These are phyloP conservation scores for Liparis tanakae DNA, from an alignment of 2,797 vertebrate genomes.

Conservation along the genomic window DNA sequence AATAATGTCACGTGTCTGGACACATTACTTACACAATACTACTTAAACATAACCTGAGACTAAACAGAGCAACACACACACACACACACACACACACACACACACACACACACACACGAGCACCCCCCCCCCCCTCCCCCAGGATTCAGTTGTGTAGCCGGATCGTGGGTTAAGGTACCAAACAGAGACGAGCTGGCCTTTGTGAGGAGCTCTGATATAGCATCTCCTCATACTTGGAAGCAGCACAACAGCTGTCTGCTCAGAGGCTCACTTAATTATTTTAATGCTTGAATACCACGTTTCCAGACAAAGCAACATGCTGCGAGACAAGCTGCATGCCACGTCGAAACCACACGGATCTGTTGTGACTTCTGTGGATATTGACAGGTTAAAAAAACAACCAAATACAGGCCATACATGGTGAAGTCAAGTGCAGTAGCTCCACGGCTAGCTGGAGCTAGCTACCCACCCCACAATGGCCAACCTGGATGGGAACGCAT, in stretches of 20 bases:
- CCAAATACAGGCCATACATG: conserved; percentile 51
- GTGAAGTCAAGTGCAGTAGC: conserved; percentile 72
- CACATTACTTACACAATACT: no score
- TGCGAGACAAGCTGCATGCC: background rate
- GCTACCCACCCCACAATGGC: conserved; percentile 71
- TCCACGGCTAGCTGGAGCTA: conserved; percentile 70
- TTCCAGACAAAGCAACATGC: background rate
- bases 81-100: no score
- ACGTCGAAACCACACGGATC: background rate
- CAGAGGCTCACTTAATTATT: conserved; percentile 26
- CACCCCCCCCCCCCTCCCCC: no score
- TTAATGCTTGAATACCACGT: conserved; percentile 8
- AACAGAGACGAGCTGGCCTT: conserved; percentile 22
- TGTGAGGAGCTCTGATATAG: conserved; percentile 43
- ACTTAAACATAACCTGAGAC: conserved; percentile 54
- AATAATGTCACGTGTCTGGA: conserved; percentile 17
- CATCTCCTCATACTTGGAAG: conserved; percentile 50
- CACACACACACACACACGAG: background rate
- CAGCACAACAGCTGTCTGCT: conserved; percentile 51
- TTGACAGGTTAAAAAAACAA: conserved; percentile 22
- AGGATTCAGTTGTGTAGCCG: background rate
- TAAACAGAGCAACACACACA: background rate
- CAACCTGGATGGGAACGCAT: conserved; percentile 37
- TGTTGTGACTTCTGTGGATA: background rate
- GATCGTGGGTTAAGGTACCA: conserved; percentile 2